Base-by-base conservation (phyloP, 2,888 invertebrate species). In the Brachypalpus laphriformis region DNA sequence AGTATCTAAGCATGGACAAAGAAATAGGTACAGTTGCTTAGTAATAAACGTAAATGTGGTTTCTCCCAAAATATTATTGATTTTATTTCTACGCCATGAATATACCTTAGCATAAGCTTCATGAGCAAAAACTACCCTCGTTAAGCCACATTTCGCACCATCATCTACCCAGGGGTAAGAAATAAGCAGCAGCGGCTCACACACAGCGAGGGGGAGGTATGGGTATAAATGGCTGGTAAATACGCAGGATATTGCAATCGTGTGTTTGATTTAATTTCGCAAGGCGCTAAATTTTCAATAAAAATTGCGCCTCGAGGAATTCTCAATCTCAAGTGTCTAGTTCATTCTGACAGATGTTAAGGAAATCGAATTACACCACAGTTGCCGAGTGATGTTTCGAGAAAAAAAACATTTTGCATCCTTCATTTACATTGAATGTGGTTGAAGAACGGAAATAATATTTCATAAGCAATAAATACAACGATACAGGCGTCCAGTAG, bases 371-470 rank as follows among this genome's bases (percentile, higher is more conserved):
- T 59, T 66, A 45, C 40, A 63, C 11, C 37, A 28, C 42, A 16
- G 9, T 18, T 9, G 51, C 37, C 14, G 54, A 42, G 42, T 49
- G 11, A 49, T 57, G n/a, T 42, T 80, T 31, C 14, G 0, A 14
- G n/a, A 20, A 37, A 59, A 28, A 59, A 74, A 57, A 54, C n/a
- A 61, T 20, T 68, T 65, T 74, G 61, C 61, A 59, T 80, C 72
- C 47, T 72, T 65, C 47, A 40, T 16, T 68, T 54, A 22, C n/a
- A 68, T 45, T 37, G 57, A 72, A 28, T 51, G 59, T 49, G 74
- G 80, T 74, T 81, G 28, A 56, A 66, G 51, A 81, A 68, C 75
- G 81, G 68, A 81, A 81, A 75, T 68, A 59, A 68, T 68, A 28
- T 80, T 75, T 81, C 68, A 68, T 6, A 49, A 80, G 57, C 57